A percentile compares a stretch with the other conserved stretches of the same genome.
These are phyloP conservation scores for Cyclargus thomasi DNA, from an alignment of 1,140 invertebrate genomes.

Conservation along the genomic window DNA sequence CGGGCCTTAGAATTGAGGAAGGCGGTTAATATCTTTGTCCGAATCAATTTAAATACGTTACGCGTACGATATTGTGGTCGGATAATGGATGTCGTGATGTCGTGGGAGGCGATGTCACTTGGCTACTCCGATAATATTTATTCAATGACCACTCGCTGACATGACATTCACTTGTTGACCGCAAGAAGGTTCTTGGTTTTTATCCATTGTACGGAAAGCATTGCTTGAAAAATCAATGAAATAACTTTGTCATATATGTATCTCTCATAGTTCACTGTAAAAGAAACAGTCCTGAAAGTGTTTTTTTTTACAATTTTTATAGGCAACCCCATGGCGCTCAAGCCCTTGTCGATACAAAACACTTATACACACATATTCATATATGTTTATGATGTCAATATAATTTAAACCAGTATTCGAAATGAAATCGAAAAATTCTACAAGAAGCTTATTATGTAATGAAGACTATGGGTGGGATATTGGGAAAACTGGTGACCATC, in stretches of 20 bases:
- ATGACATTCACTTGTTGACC: slow-evolving; percentile 62
- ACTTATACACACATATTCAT: no score
- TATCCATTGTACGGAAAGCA: slow-evolving; percentile 46
- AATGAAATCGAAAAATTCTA: no score
- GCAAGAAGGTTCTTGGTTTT: slow-evolving; percentile 29
- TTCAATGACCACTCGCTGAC: slow-evolving; percentile 61
- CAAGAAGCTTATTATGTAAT: neutral
- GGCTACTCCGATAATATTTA: slow-evolving; percentile 67
- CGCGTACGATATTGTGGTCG: neutral
- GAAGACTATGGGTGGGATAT: neutral
- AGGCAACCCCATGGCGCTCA: no score
- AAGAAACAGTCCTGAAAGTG: no score
- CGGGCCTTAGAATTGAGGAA: no score
- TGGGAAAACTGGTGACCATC: neutral
- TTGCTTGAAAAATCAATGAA: slow-evolving; percentile 27
- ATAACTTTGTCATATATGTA: slow-evolving; percentile 7
- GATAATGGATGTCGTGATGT: neutral
- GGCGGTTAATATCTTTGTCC: neutral
- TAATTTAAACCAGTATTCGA: no score
- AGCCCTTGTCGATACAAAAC: no score
- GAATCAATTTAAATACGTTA: neutral
- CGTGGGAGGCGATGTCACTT: slow-evolving; percentile 41
- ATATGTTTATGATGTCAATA: no score
- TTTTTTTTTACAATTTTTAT: no score
- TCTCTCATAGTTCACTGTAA: no score